Evolutionary conservation across 2,797 vertebrate species (phyloP).

Genomic region (Arnoldichthys spilopterus): DNA sequence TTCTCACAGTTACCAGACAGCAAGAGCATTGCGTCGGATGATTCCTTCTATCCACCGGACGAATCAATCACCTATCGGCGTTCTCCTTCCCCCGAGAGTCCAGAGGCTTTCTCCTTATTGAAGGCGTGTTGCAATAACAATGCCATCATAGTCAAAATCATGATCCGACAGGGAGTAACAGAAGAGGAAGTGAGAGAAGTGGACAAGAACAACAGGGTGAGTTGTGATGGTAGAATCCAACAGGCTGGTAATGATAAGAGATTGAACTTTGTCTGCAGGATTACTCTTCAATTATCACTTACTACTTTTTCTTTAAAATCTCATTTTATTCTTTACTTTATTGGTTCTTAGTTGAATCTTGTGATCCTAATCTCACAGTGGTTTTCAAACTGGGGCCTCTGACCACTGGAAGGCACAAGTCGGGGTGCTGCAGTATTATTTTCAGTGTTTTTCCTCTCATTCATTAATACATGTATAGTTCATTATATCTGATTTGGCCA

Average conservation of each 20-base stretch:
- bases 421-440: no score
- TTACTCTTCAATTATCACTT: not conserved
- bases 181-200: constrained; percentile 86
- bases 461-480: no score
- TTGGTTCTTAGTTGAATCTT: no score
- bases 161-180: constrained; percentile 86
- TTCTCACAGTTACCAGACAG: constrained; percentile 82
- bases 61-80: constrained; percentile 41
- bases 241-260: not conserved
- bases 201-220: constrained; percentile 90
- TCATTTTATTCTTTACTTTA: no score
- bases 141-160: constrained; percentile 83
- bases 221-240: constrained; percentile 27
- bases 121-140: constrained; percentile 93
- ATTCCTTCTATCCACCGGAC: constrained; percentile 89
- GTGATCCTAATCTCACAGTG: no score
- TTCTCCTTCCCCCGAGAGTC: constrained; percentile 65
- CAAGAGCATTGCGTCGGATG: constrained; percentile 85
- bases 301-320: not conserved
- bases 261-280: not conserved
- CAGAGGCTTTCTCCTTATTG: constrained; percentile 84
- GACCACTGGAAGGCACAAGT: no score
- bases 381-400: no score
- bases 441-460: no score
- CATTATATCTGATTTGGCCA: no score